phyloP scores from a whole-genome alignment of 2,888 invertebrate species.

The Clistopyga incitator region DNA sequence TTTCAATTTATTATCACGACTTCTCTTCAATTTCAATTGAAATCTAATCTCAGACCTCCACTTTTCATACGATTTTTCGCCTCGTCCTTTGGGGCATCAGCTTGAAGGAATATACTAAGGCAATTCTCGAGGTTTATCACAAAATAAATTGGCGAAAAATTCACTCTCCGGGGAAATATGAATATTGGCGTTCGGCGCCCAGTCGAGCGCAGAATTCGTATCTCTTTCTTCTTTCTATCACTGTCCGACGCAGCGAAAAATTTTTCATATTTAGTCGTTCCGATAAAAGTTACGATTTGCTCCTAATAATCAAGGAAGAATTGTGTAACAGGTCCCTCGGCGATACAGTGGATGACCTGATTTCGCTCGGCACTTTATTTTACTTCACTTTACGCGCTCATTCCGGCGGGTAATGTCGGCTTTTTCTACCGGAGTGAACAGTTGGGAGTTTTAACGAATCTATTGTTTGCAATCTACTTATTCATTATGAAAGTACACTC shows the following conservation, averaged over 20 bases:
- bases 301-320: background rate
- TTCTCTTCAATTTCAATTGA: conserved; percentile 53
- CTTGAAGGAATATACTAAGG: background rate
- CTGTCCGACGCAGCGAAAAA: background rate
- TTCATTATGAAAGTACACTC: conserved; percentile 37
- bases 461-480: conserved; percentile 48
- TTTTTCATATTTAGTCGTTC: background rate
- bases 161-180: background rate
- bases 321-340: background rate
- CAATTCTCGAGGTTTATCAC: conserved; percentile 3
- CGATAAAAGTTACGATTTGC: background rate
- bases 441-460: conserved; percentile 3
- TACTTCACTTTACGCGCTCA: background rate
- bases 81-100: background rate
- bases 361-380: conserved; percentile 3
- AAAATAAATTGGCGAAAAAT: conserved; percentile 10
- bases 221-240: background rate
- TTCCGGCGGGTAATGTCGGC: background rate
- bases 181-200: background rate
- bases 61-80: background rate
- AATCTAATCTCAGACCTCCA: conserved; percentile 20
- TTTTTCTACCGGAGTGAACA: background rate
- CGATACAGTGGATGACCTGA: background rate
- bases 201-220: background rate
- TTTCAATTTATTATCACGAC: conserved; percentile 50